Evolutionary conservation across 2,113 vertebrate species (phyloP).

Genomic region (Micronisus gabar): DNA sequence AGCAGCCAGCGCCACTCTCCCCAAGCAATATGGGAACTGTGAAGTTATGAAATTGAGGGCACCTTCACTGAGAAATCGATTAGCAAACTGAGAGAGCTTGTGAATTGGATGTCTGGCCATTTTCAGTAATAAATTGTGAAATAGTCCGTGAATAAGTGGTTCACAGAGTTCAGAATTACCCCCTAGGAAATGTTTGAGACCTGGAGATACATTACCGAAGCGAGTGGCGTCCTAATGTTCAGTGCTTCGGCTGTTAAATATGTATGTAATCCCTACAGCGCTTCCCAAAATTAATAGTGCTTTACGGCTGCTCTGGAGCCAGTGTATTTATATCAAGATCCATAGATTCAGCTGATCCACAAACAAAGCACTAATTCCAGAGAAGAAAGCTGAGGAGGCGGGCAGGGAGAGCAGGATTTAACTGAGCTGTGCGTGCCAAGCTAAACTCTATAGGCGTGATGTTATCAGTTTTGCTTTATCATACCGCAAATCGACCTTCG

Average conservation of each 20-base stretch:
- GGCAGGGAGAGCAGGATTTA: not conserved
- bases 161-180: conserved; percentile 81
- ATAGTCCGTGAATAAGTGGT: conserved; percentile 82
- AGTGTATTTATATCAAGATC: conserved; percentile 60
- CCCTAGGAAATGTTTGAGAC: conserved; percentile 77
- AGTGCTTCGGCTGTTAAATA: conserved; percentile 75
- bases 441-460: rapidly evolving
- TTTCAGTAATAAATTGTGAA: conserved; percentile 86
- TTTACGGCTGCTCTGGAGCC: conserved; percentile 74
- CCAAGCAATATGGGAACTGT: conserved; percentile 74
- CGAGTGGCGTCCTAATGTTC: conserved; percentile 67
- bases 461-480: not conserved
- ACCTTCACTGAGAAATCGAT: conserved; percentile 88
- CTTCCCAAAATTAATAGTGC: conserved; percentile 78
- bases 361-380: conserved; percentile 72
- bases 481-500: not conserved
- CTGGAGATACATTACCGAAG: conserved; percentile 74
- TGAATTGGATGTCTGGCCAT: conserved; percentile 86
- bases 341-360: conserved; percentile 59
- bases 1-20: conserved; percentile 66
- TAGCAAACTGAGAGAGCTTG: conserved; percentile 81
- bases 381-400: not conserved
- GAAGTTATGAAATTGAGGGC: conserved; percentile 82
- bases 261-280: conserved; percentile 74
- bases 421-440: not conserved